These are phyloP conservation scores for Papilio demoleus DNA, from an alignment of 2,888 invertebrate genomes.

Conservation along the genomic window DNA sequence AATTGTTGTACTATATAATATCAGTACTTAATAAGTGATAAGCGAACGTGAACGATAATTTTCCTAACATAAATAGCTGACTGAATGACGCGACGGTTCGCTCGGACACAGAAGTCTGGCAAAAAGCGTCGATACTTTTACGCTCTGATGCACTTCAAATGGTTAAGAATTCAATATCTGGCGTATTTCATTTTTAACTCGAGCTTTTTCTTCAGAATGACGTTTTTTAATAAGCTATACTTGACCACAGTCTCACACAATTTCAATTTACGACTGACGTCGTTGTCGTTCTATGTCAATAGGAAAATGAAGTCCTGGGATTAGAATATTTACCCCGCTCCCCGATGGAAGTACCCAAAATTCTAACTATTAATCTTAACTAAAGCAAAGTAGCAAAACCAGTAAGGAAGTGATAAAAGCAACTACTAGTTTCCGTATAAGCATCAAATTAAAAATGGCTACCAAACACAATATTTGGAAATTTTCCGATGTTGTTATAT, in stretches of 20 bases:
- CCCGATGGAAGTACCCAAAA: neutral
- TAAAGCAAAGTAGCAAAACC: neutral
- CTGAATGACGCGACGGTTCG: constrained; percentile 43
- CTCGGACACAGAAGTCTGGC: constrained; percentile 36
- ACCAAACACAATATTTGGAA: neutral
- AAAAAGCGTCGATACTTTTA: constrained; percentile 45
- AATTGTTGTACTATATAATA: neutral
- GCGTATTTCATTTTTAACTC: neutral
- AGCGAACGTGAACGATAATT: constrained; percentile 12
- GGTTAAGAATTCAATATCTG: constrained; percentile 42
- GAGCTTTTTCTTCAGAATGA: neutral
- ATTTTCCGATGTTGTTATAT: neutral
- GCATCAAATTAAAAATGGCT: neutral
- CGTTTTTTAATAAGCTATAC: neutral
- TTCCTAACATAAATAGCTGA: constrained; percentile 34
- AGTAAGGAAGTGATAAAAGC: neutral
- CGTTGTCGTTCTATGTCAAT: too few relatives aligned
- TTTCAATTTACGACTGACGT: neutral
- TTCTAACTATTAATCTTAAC: neutral
- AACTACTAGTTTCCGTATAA: neutral
- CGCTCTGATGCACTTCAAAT: constrained; percentile 44
- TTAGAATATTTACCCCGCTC: too few relatives aligned
- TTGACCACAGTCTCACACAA: neutral
- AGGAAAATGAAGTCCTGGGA: too few relatives aligned
- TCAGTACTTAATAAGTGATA: constrained; percentile 4